Base-by-base conservation (phyloP, 2,113 vertebrate species). In the Dunckerocampus dactyliophorus region DNA sequence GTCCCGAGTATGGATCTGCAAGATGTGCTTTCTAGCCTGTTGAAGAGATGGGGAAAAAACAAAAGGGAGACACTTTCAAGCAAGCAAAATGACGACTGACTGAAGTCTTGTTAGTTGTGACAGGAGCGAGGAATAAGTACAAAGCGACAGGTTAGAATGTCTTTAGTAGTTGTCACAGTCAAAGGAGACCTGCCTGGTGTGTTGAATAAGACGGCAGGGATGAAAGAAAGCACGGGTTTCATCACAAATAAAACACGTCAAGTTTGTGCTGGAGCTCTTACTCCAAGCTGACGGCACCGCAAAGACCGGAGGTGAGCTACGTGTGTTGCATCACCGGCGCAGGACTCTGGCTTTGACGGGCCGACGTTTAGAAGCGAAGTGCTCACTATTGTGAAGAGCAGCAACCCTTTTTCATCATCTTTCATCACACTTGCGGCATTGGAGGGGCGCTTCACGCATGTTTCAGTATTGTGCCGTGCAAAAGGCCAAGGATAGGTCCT, bases 1-100 rank as follows among this genome's bases (percentile, higher is more conserved):
- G 76, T 97, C 95, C 88, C 94, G 91, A 63, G 97, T 99, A 87
- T 99, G 95, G 83, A 99, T 99, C 86, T 98, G 92, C 82, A 99
- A 87, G 89, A 99, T 98, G 89, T 98, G 97, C 92, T 97, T 99
- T 91, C 97, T 93, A 88, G 97, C 95, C 97, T 98, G 75, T 58
- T 76, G 31, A 14, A 7, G 22, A 66, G 12, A 39, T 48, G 0
- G 3, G 14, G 21, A n/a, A 45, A 22, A 46, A 59, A 17, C 2
- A 31, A 59, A 2, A 12, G n/a, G 12, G 11, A 20, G 3, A 39
- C 2, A 39, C 1, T 7, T 15, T 52, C 14, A 39, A 42, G 34
- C 5, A 34, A 37, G 53, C 11, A 21, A 56, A n/a, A 21, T 42
- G 2, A 42, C 5, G 39, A 14, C 39, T 14, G 39, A 14, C 39